Evolutionary conservation across 2,113 vertebrate species (phyloP).

Genomic region (Tragelaphus buxtoni): DNA sequence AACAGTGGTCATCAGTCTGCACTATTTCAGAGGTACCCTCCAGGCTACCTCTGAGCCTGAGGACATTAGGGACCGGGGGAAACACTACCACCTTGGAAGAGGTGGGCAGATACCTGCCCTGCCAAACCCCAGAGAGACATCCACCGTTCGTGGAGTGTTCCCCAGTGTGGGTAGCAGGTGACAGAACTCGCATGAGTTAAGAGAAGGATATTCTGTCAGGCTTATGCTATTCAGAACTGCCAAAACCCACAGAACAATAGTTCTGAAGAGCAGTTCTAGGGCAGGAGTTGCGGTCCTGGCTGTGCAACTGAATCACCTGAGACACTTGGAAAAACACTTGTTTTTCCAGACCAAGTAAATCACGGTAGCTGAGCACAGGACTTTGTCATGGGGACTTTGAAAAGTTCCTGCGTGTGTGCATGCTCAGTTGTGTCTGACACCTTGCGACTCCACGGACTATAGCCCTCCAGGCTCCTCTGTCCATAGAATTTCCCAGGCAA

Average conservation of each 20-base stretch:
- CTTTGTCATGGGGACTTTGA: accelerated
- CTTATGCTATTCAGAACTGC: not conserved
- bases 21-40: not conserved
- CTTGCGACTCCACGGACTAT: not conserved
- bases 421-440: not conserved
- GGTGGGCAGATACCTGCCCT: not conserved
- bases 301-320: not conserved
- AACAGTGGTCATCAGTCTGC: not conserved
- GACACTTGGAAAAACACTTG: not conserved
- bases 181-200: too few relatives aligned
- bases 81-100: not conserved
- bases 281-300: too few relatives aligned
- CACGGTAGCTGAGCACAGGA: not conserved
- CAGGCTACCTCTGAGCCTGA: not conserved
- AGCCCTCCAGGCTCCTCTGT: not conserved
- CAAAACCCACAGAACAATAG: not conserved
- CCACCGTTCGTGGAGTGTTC: not conserved
- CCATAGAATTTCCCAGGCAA: not conserved
- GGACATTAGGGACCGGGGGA: not conserved
- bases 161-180: not conserved
- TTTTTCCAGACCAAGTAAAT: not conserved
- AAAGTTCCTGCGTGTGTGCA: not conserved
- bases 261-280: not conserved
- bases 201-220: not conserved
- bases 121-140: not conserved